Base-by-base conservation (phyloP, 2,113 vertebrate genomes). In the Rhea americana region DNA sequence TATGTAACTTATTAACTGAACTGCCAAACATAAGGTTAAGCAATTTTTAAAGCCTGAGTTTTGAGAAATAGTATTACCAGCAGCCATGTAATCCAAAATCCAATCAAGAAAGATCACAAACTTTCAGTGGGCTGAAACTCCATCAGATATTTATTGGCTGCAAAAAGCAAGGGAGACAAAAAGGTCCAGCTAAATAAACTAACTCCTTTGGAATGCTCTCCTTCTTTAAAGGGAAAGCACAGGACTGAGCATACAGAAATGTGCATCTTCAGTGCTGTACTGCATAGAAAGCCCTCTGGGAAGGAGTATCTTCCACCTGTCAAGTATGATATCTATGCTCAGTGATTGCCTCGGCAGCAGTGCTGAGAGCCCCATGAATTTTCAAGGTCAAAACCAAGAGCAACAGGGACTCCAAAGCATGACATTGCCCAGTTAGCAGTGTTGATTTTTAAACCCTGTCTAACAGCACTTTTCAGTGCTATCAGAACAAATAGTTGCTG, bases 211-310 rank as follows among this genome's bases (percentile, higher is more conserved):
- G 61, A 26, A 7, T 0, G 18, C 65, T 8, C 62, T 21, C 16
- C 76, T 43, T 32, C 71, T 53, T n/a, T 18, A 3, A 17, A 19
- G 72, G 70, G 66, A 48, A 45, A 45, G 35, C 35, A 35, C 35
- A 70, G 51, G 39, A 25, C 1, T 0, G n/a, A 37, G 20, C 2
- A 5, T 37, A 58, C n/a, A 11, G 45, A 55, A 45, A 6, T 3
- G 68, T 4, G 7, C 24, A 4, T 30, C 55, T 20, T 37, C 28
- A 20, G 83, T 65, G 63, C 78, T 39, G 67, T 4, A 2, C 72
- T 30, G 72, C 30, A 8, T 0, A 7, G 59, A 48, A 7, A 83
- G 26, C 37, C 14, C 53, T 28, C 21, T 7, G 51, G 53, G 47
- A 66, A 63, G 85, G 45, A 63, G 4, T 3, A 55, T 70, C n/a